Percentiles rank a stretch among this genome's conserved stretches.
Conservation (phyloP, 1,140 invertebrate genomes). For the Drosophila busckii region DNA sequence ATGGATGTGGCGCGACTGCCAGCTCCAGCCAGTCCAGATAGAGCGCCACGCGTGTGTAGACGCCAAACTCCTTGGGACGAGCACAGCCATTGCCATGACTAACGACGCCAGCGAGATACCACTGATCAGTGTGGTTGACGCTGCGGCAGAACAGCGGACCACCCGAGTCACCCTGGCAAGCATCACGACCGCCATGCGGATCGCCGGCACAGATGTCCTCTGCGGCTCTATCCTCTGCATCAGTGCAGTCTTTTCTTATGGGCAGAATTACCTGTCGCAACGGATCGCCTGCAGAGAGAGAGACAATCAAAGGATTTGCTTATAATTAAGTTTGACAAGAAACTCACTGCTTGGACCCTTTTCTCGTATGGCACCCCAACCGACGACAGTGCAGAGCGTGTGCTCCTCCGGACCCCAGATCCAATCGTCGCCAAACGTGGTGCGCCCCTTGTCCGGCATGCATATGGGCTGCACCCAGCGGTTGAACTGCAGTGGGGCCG, state of each 20-base stretch:
- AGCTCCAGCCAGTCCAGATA: slow-evolving; percentile 86
- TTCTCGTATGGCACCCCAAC: slow-evolving; percentile 88
- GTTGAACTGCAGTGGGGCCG: slow-evolving; percentile 85
- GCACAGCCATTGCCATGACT: slow-evolving; percentile 91
- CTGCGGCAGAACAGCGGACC: slow-evolving; percentile 88
- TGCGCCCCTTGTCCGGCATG: slow-evolving; percentile 81
- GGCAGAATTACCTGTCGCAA: slow-evolving; percentile 82
- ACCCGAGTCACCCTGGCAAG: slow-evolving; percentile 89
- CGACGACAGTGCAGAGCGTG: slow-evolving; percentile 85
- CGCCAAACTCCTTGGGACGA: slow-evolving; percentile 87
- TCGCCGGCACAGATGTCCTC: slow-evolving; percentile 88
- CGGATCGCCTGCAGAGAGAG: slow-evolving; percentile 79
- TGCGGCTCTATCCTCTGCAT: slow-evolving; percentile 81
- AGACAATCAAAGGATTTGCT: neutral
- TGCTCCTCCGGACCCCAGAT: slow-evolving; percentile 81
- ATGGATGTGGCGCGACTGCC: slow-evolving; percentile 55
- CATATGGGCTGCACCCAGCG: slow-evolving; percentile 89
- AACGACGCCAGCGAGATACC: slow-evolving; percentile 88
- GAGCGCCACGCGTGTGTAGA: slow-evolving; percentile 88
- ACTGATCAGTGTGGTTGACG: slow-evolving; percentile 81
- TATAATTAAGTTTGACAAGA: neutral
- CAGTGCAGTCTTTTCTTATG: slow-evolving; percentile 80
- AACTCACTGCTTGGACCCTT: slow-evolving; percentile 87
- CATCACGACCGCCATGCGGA: slow-evolving; percentile 86
- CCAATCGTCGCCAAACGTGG: slow-evolving; percentile 80